A percentile compares a stretch with the other conserved stretches of the same genome.
Evolutionary conservation across 2,113 vertebrate species (phyloP).

Genomic region (Cochlearius cochlearius): DNA sequence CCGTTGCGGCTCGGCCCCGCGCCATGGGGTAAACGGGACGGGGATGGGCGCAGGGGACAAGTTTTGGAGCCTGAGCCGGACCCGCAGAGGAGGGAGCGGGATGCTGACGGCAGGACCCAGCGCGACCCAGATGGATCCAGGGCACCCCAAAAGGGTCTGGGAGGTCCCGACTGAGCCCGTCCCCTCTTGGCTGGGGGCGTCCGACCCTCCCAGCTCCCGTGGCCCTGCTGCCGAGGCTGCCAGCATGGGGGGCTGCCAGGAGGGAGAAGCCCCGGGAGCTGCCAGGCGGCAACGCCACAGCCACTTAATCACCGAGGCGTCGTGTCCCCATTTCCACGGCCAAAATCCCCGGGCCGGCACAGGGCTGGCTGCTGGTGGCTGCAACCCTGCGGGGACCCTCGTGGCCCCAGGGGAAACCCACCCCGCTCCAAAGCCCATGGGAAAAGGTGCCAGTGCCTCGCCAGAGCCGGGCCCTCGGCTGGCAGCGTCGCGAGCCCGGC

Average conservation of each 20-base stretch:
- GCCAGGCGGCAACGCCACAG: background rate
- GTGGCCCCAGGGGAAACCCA: rapidly evolving
- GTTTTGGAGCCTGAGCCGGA: background rate
- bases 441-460: background rate
- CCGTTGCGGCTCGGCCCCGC: rapidly evolving
- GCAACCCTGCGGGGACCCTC: rapidly evolving
- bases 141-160: background rate
- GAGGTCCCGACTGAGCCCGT: rapidly evolving
- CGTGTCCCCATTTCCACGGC: background rate
- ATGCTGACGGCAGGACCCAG: background rate
- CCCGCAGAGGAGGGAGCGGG: background rate
- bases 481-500: rapidly evolving
- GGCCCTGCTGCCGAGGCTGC: background rate
- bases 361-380: background rate
- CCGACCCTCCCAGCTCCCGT: rapidly evolving
- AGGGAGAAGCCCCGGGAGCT: background rate
- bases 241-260: background rate
- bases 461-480: background rate
- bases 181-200: rapidly evolving
- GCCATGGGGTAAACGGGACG: rapidly evolving
- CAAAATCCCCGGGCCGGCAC: rapidly evolving
- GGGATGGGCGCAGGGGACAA: rapidly evolving
- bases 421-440: rapidly evolving
- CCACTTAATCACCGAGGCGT: background rate
- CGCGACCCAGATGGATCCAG: background rate